A percentile compares a stretch with the other conserved stretches of the same genome.
phyloP scores from a whole-genome alignment of 1,140 invertebrate species.

The Drosophila ercepeae region DNA sequence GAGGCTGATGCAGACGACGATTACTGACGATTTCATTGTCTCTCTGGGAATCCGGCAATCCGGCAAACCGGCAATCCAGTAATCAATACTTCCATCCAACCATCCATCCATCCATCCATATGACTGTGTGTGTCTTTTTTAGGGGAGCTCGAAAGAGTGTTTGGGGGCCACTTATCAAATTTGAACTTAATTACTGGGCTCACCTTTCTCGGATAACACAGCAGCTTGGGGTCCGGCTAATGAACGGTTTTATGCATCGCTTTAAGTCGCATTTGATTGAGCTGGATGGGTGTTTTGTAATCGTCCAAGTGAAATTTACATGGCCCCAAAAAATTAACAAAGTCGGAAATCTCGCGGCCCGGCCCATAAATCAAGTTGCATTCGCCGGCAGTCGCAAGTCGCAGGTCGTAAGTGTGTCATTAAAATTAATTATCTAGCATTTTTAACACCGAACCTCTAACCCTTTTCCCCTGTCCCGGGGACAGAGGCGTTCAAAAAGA shows the following conservation, averaged over 20 bases:
- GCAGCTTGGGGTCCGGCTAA: slow-evolving; percentile 46
- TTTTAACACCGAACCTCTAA: slow-evolving; percentile 55
- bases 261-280: slow-evolving; percentile 58
- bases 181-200: slow-evolving; percentile 70
- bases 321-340: slow-evolving; percentile 15
- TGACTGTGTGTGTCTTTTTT: background rate
- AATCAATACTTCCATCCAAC: background rate
- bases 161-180: slow-evolving; percentile 69
- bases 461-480: background rate
- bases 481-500: background rate
- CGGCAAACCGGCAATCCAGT: background rate
- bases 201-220: slow-evolving; percentile 55
- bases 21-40: slow-evolving; percentile 57
- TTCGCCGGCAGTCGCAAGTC: slow-evolving; percentile 51
- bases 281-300: slow-evolving; percentile 62
- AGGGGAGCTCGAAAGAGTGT: slow-evolving; percentile 25
- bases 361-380: slow-evolving; percentile 73
- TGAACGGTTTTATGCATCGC: slow-evolving; percentile 75
- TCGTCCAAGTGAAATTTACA: slow-evolving; percentile 54
- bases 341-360: slow-evolving; percentile 17
- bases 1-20: slow-evolving; percentile 3
- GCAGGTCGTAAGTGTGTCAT: slow-evolving; percentile 65
- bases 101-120: background rate
- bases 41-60: background rate
- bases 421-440: slow-evolving; percentile 79